Base-by-base conservation (phyloP, 2,888 invertebrate genomes). In the Synanthedon myopaeformis region DNA sequence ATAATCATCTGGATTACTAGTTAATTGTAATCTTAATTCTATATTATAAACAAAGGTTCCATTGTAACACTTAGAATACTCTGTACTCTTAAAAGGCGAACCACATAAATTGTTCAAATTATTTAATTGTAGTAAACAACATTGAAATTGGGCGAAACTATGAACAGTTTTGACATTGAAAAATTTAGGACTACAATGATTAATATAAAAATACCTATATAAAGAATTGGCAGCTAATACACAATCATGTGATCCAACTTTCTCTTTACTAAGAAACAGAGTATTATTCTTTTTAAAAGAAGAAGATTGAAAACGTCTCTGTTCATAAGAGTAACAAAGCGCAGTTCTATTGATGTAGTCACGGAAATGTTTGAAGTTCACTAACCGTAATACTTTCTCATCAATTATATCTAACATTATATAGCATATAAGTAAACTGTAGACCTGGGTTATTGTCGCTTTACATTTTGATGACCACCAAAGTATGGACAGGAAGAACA, bases 11-110 rank as follows among this genome's bases (percentile, higher is more conserved):
- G 91, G 77, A 63, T 92, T 86, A 0, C 69, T 58, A 17, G 92
- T 89, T 58, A 82, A 86, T 57, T 89, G 89, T 51, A 94, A 83
- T 74, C 91, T 90, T 35, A 79, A 75, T 55, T 91, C 91, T 23
- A 93, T 76, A 79, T 95, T 95, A 64, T 94, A 95, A 1, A 93
- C 71, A 74, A 94, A 92, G 0, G 93, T 92, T 0, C 95, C 94
- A 74, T 93, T 92, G 61, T 89, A 94, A 57, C 90, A 83, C 62
- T 90, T 89, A 13, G 89, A 89, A 66, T 92, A 88, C 42, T 84
- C 77, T 48, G 90, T 88, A 59, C 81, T 74, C 42, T 83, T 68
- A 65, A 90, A 91, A 0, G 92, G 92, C 55, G 76, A 82, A 55
- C 89, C 82, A 52, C 94, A 86, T 45, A 95, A 66, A 1, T 80